A percentile compares a stretch with the other conserved stretches of the same genome.
Conservation (phyloP, 2,113 vertebrate species). For the Vidua chalybeata region DNA sequence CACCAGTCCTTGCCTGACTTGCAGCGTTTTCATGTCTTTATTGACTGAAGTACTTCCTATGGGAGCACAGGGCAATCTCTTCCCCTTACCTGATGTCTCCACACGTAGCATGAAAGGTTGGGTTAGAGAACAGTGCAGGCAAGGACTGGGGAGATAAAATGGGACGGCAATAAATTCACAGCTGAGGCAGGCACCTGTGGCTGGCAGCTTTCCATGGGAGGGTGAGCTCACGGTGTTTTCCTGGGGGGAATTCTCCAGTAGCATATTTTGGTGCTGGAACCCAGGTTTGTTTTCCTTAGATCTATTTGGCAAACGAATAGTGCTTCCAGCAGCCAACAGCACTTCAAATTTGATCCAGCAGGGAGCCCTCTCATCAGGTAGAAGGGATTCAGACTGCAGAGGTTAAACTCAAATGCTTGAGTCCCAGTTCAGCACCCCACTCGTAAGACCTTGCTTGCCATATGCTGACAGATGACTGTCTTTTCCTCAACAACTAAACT, state of each 20-base stretch:
- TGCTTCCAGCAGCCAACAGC: not conserved
- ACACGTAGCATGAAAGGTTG: not conserved
- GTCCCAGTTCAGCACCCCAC: not conserved
- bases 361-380: not conserved
- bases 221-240: not conserved
- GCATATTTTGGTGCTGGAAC: not conserved
- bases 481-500: slow-evolving; percentile 30
- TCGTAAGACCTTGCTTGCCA: not conserved
- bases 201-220: not conserved
- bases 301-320: not conserved
- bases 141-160: not conserved
- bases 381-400: not conserved
- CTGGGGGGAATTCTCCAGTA: not conserved
- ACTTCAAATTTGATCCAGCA: not conserved
- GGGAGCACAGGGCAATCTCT: not conserved
- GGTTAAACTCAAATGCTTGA: not conserved
- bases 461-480: slow-evolving; percentile 41
- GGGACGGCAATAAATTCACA: not conserved
- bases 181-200: not conserved
- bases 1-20: not conserved
- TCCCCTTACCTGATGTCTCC: not conserved
- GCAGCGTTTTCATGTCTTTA: not conserved
- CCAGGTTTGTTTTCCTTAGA: not conserved
- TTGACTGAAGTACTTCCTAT: not conserved
- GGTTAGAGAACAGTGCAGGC: not conserved